Conservation (phyloP, 2,113 vertebrate genomes). For the Xiphophorus maculatus region DNA sequence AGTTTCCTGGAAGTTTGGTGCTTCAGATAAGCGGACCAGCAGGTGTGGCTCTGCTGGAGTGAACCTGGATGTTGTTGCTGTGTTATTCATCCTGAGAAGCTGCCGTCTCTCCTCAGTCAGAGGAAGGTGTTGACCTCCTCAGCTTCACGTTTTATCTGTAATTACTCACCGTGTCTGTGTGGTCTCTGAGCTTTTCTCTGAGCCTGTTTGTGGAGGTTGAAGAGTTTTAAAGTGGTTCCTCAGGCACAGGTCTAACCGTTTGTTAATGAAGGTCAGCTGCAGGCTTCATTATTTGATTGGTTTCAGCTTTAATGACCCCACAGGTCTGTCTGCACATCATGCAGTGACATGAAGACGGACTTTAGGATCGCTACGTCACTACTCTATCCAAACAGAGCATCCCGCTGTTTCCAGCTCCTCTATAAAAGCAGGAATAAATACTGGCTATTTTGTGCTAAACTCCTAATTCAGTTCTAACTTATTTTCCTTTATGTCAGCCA, state of each 20-base stretch:
- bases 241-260: background rate
- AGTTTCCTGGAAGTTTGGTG: background rate
- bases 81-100: slow-evolving; percentile 44
- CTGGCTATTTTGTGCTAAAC: background rate
- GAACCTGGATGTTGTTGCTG: slow-evolving; percentile 20
- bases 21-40: background rate
- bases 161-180: slow-evolving; percentile 87
- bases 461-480: background rate
- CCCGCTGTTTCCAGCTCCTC: background rate
- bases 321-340: background rate
- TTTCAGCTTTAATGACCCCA: background rate
- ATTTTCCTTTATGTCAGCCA: background rate
- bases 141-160: slow-evolving; percentile 88
- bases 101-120: slow-evolving; percentile 4
- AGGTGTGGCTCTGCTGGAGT: background rate
- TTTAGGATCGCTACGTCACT: background rate
- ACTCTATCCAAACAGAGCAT: background rate
- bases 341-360: background rate
- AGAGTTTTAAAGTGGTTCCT: slow-evolving; percentile 77
- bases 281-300: background rate
- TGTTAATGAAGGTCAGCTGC: background rate
- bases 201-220: slow-evolving; percentile 80
- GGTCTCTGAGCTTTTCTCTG: slow-evolving; percentile 74
- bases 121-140: slow-evolving; percentile 84
- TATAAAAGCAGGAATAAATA: background rate